phyloP scores from a whole-genome alignment of 2,888 invertebrate genomes.

The Tolmerus cingulatus region DNA sequence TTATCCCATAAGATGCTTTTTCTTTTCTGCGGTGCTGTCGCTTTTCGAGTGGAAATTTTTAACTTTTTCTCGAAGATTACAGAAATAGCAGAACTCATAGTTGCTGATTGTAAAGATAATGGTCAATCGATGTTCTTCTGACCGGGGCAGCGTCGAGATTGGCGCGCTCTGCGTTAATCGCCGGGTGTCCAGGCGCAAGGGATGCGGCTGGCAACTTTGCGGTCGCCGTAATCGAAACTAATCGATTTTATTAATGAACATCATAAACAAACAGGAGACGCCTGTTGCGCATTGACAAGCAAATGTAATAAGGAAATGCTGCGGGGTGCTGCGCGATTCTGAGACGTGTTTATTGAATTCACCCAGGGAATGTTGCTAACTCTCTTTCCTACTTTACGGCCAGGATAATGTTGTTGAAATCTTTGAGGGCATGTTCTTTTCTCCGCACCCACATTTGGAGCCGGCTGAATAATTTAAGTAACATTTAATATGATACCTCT shows the following conservation, averaged over 20 bases:
- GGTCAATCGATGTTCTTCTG: constrained; percentile 32
- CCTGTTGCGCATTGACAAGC: constrained; percentile 6
- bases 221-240: constrained; percentile 18
- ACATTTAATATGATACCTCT: too few relatives aligned
- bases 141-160: background rate
- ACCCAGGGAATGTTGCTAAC: background rate
- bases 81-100: constrained; percentile 27
- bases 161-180: background rate
- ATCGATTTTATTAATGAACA: constrained; percentile 36
- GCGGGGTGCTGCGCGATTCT: background rate
- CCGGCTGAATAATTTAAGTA: too few relatives aligned
- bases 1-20: background rate
- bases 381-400: background rate
- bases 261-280: constrained; percentile 24
- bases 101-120: constrained; percentile 30
- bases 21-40: background rate
- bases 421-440: background rate
- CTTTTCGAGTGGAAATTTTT: constrained; percentile 24
- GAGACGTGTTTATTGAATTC: background rate
- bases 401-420: background rate
- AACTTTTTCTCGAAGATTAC: constrained; percentile 7
- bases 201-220: background rate
- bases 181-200: background rate
- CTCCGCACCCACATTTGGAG: too few relatives aligned
- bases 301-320: constrained; percentile 33